These are phyloP conservation scores for Cotesia typhae DNA, from an alignment of 1,140 invertebrate genomes.

Conservation along the genomic window DNA sequence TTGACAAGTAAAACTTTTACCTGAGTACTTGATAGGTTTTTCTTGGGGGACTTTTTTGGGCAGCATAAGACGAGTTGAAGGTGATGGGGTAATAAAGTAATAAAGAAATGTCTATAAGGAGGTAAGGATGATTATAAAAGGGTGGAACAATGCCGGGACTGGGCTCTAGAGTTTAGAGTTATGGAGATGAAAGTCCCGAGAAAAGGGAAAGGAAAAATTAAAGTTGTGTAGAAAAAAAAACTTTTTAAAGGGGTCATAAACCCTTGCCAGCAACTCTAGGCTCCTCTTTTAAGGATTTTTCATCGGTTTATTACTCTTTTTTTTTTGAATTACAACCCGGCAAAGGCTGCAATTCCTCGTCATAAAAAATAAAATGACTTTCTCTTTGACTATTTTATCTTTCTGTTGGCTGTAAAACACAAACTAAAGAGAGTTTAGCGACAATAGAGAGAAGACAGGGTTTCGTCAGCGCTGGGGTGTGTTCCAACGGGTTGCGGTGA, in stretches of 20 bases:
- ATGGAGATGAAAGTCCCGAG: neutral
- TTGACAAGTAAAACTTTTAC: no score
- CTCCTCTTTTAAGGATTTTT: no score
- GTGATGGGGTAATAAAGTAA: constrained; percentile 22
- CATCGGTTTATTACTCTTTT: constrained; percentile 32
- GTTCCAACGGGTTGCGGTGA: constrained; percentile 56
- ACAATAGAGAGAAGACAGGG: constrained; percentile 14
- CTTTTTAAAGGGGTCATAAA: constrained; percentile 53
- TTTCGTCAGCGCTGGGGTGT: neutral
- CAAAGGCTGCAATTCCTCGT: no score
- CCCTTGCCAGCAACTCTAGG: constrained; percentile 43
- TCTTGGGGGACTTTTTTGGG: neutral
- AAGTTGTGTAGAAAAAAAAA: constrained; percentile 37
- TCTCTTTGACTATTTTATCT: no score
- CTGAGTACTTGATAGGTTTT: neutral
- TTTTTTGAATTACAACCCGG: neutral
- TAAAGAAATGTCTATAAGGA: constrained; percentile 27
- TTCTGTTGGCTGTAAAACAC: constrained; percentile 6
- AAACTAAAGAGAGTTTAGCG: neutral
- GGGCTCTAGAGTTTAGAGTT: no score
- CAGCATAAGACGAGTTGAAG: no score
- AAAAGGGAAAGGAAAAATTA: neutral
- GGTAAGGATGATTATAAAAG: constrained; percentile 43
- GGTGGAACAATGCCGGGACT: constrained; percentile 16
- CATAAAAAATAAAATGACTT: no score